A percentile compares a stretch with the other conserved stretches of the same genome.
These are phyloP conservation scores for Micronycteris hirsuta DNA, from an alignment of 2,113 vertebrate species.

Conservation along the genomic window DNA sequence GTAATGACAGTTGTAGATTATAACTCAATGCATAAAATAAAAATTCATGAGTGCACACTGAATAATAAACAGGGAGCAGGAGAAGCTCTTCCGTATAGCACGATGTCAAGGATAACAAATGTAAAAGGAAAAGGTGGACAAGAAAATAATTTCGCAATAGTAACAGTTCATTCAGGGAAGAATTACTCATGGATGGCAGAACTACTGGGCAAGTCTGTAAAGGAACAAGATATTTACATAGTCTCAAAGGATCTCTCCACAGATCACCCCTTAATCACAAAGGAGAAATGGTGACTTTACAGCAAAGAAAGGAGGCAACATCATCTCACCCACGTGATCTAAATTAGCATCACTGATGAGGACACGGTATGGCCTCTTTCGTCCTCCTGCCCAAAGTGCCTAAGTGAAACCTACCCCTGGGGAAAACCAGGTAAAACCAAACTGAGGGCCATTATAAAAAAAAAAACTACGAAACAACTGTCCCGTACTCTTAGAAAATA, in stretches of 20 bases:
- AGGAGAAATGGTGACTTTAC: background rate
- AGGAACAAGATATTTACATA: background rate
- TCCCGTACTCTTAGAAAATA: slow-evolving; percentile 2
- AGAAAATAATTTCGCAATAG: slow-evolving; percentile 34
- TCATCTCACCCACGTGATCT: background rate
- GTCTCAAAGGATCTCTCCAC: background rate
- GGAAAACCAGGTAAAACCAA: slow-evolving; percentile 33
- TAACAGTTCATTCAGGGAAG: slow-evolving; percentile 22
- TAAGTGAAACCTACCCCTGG: slow-evolving; percentile 40
- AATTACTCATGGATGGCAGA: background rate
- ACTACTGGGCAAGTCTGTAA: background rate
- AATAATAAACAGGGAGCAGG: background rate
- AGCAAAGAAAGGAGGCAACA: background rate
- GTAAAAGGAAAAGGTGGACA: background rate
- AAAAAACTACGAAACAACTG: slow-evolving; percentile 17
- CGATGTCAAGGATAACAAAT: slow-evolving; percentile 3
- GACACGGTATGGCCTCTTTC: slow-evolving; percentile 9
- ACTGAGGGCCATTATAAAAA: background rate
- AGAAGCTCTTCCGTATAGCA: background rate
- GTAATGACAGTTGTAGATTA: background rate
- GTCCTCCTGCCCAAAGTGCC: background rate
- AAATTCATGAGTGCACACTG: slow-evolving; percentile 26
- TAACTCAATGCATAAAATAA: slow-evolving; percentile 20
- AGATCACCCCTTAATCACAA: slow-evolving; percentile 18
- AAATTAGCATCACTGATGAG: background rate